phyloP scores from a whole-genome alignment of 1,140 invertebrate genomes.

The Lasioglossum albipes region DNA sequence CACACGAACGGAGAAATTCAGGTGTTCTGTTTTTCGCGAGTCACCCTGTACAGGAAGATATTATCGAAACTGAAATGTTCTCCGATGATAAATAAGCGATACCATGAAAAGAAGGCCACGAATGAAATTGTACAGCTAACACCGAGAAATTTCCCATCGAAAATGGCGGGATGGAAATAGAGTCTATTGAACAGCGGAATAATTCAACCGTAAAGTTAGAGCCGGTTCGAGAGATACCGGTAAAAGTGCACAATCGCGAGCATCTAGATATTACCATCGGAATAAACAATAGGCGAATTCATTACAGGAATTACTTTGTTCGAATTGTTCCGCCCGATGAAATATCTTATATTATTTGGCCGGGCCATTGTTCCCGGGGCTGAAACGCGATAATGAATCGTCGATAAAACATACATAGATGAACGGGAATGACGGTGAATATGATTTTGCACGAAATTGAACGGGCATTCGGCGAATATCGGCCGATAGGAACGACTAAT shows the following conservation, averaged over 20 bases:
- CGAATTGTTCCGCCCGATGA: not conserved
- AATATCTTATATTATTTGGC: slow-evolving; percentile 19
- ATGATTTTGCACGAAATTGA: slow-evolving; percentile 13
- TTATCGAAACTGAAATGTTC: too few relatives aligned
- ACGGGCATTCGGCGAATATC: not conserved
- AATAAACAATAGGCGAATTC: not conserved
- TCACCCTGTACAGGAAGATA: not conserved
- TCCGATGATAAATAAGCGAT: too few relatives aligned
- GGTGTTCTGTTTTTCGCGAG: too few relatives aligned
- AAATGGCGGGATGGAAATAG: too few relatives aligned
- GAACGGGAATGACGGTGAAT: slow-evolving; percentile 6
- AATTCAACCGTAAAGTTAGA: too few relatives aligned
- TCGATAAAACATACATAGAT: not conserved
- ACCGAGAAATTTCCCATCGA: too few relatives aligned
- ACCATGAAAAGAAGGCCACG: too few relatives aligned
- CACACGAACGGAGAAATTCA: too few relatives aligned
- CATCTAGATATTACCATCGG: not conserved
- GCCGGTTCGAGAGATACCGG: not conserved
- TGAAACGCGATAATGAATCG: not conserved
- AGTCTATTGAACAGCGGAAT: too few relatives aligned
- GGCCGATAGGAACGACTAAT: slow-evolving; percentile 23
- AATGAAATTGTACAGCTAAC: too few relatives aligned
- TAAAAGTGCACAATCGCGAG: not conserved
- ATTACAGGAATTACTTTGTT: not conserved
- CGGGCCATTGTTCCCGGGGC: not conserved